Base-by-base conservation (phyloP, 1,140 invertebrate species). In the Pogonomyrmex barbatus region DNA sequence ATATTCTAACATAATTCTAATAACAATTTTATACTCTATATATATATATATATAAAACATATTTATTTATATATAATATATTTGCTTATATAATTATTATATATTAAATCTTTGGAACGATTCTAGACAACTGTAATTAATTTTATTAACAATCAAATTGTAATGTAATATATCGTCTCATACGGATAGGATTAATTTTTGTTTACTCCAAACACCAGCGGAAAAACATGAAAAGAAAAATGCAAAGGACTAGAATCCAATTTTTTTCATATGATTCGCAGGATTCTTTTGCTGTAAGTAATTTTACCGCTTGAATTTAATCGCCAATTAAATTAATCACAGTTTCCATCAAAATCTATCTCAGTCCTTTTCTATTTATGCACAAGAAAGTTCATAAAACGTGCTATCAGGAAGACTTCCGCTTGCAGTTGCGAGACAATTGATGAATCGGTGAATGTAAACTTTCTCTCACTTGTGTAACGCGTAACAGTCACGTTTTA, bases 381-480 rank as follows among this genome's bases (percentile, higher is more conserved):
- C 36, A n/a, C 10, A 17, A 65, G 1, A 45, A 71, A 47, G 30
- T 36, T 12, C 12, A 33, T 1, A 14, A 17, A 62, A 47, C n/a
- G n/a, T 39, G 36, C 30, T 1, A 14, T 45, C 30, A 17, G 60
- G 39, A 83, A 60, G 47, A n/a, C 9, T 63, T 78, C 58, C 73
- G 82, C 71, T 33, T 58, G 77, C 52, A 77, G 47, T 14, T 60
- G 2, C 2, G 9, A 1, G 17, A 1, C n/a, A 8, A 63, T 52
- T 24, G 36, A 54, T 33, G 54, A 10, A 47, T 81, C 50, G 33
- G 14, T 14, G n/a, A 76, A 76, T 4, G 50, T 36, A 8, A 42
- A 78, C 82, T 85, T 76, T 78, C 73, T 54, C 73, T 78, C 6
- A 30, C 73, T 85, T 78, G 62, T 65, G 5, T 54, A 85, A 85